phyloP scores from a whole-genome alignment of 2,888 invertebrate species.

The Ormyrus labotus region DNA sequence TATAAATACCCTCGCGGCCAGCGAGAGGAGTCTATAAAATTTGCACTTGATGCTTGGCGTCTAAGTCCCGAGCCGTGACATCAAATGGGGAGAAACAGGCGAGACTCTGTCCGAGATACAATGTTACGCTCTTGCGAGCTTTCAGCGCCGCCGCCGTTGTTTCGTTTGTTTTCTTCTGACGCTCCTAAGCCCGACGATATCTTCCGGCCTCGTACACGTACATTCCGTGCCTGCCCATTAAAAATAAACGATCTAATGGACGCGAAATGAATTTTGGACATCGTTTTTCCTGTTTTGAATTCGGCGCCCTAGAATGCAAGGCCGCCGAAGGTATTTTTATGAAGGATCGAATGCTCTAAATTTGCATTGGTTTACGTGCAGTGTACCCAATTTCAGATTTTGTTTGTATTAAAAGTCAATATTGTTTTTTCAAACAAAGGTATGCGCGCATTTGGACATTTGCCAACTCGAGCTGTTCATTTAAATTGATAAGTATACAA shows the following conservation, averaged over 20 bases:
- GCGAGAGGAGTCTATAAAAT: constrained; percentile 20
- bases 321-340: background rate
- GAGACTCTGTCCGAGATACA: background rate
- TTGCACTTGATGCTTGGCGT: constrained; percentile 38
- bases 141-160: background rate
- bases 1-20: constrained; percentile 46
- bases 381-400: too few relatives aligned
- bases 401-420: too few relatives aligned
- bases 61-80: background rate
- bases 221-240: background rate
- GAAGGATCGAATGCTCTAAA: background rate
- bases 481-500: constrained; percentile 3
- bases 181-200: background rate
- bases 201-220: constrained; percentile 27
- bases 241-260: constrained; percentile 21
- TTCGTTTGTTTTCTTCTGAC: background rate
- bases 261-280: background rate
- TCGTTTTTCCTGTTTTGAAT: background rate
- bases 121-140: background rate
- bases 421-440: background rate
- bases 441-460: background rate
- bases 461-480: constrained; percentile 9
- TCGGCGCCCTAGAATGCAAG: too few relatives aligned
- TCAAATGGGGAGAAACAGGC: background rate
- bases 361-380: too few relatives aligned